These are phyloP conservation scores for Caradrina clavipalpis DNA, from an alignment of 2,888 invertebrate genomes.

Conservation along the genomic window DNA sequence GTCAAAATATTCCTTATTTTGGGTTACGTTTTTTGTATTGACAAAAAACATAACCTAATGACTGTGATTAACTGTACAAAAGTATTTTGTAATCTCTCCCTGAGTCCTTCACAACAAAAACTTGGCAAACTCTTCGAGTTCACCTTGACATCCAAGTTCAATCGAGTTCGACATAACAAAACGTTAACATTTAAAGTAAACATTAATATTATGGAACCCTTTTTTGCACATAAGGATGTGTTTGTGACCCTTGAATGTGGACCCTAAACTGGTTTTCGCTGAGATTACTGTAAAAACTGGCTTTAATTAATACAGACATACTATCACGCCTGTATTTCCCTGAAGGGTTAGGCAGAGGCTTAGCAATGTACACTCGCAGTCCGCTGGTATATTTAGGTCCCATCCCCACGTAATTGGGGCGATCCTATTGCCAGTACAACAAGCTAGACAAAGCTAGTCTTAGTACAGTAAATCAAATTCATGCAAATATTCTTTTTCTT, in stretches of 20 bases:
- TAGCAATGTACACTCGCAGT: no score
- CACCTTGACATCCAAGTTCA: constrained; percentile 50
- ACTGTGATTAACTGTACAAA: constrained; percentile 1
- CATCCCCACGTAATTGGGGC: no score
- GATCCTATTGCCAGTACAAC: no score
- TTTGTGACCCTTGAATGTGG: constrained; percentile 7
- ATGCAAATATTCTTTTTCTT: no score
- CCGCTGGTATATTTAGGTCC: no score
- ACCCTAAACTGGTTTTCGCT: constrained; percentile 18
- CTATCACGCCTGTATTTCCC: no score
- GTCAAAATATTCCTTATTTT: background rate
- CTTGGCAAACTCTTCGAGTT: background rate
- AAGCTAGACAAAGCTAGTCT: no score
- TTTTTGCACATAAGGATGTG: constrained; percentile 30
- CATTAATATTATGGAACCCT: constrained; percentile 9
- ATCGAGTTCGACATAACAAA: constrained; percentile 27
- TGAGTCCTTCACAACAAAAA: background rate
- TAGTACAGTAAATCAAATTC: no score
- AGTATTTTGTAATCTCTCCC: background rate
- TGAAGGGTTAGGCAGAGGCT: no score
- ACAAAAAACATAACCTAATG: background rate
- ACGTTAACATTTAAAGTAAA: constrained; percentile 21
- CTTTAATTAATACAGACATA: constrained; percentile 17
- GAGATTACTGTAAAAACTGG: constrained; percentile 31
- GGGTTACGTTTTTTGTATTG: background rate